A percentile compares a stretch with the other conserved stretches of the same genome.
phyloP scores from a whole-genome alignment of 2,113 vertebrate species.

The Cichladusa arquata region DNA sequence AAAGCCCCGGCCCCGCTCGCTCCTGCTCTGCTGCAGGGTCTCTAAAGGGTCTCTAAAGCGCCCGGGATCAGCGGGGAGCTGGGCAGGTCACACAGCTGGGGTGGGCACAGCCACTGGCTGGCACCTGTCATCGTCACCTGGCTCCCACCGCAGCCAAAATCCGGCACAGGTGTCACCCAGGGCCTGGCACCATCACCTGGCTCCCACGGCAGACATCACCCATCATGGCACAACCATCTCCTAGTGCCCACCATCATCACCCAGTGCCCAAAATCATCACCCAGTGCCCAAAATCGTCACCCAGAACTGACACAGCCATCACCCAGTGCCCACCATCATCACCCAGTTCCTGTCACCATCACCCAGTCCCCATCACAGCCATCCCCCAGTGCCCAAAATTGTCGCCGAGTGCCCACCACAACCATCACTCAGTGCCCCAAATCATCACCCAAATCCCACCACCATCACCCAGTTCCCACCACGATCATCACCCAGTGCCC shows the following conservation, averaged over 20 bases:
- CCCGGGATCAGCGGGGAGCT: fast-evolving
- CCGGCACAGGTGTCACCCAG: background rate
- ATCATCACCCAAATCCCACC: background rate
- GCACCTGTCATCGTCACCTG: background rate
- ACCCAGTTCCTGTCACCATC: background rate
- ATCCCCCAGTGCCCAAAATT: too few relatives aligned
- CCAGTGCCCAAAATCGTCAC: too few relatives aligned
- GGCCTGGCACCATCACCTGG: too few relatives aligned
- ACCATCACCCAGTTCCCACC: background rate
- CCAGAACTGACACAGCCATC: too few relatives aligned
- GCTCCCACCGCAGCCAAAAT: background rate
- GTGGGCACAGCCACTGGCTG: fast-evolving
- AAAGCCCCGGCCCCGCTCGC: too few relatives aligned
- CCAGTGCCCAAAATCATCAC: too few relatives aligned
- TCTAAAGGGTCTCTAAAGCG: fast-evolving
- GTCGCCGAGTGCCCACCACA: too few relatives aligned
- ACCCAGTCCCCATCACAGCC: background rate
- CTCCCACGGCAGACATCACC: too few relatives aligned
- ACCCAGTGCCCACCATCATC: too few relatives aligned
- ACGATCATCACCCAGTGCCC: background rate
- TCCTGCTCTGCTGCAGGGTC: background rate
- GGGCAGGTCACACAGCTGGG: fast-evolving
- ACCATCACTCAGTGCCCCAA: too few relatives aligned
- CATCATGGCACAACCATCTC: too few relatives aligned
- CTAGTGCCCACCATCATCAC: too few relatives aligned